Conservation (phyloP, 2,888 invertebrate genomes). For the Biston stratarius region DNA sequence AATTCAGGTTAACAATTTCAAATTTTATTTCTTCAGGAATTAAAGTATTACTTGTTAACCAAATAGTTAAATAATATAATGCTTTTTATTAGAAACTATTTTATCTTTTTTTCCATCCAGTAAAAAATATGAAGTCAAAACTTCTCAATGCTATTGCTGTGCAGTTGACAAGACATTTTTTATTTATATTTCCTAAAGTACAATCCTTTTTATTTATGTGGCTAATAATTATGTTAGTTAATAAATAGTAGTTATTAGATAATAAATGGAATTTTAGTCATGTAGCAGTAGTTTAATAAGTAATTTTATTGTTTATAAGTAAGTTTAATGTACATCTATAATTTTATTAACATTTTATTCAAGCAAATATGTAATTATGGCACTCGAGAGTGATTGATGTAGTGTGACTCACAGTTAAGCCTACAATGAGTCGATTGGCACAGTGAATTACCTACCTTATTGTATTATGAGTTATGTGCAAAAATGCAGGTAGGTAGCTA, state of each 20-base stretch:
- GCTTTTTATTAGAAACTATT: background rate
- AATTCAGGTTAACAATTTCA: constrained; percentile 62
- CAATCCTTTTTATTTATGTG: no score
- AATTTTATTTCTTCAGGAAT: constrained; percentile 32
- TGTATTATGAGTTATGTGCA: background rate
- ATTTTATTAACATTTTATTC: constrained; percentile 4
- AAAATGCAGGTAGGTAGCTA: background rate
- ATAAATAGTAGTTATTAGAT: no score
- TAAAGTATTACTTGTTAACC: constrained; percentile 2
- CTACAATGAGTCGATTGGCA: constrained; percentile 7
- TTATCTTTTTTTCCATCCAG: background rate
- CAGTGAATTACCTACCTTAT: constrained; percentile 3
- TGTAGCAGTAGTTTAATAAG: background rate
- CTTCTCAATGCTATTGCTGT: no score
- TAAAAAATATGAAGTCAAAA: no score
- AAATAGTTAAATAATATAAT: no score
- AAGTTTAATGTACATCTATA: background rate
- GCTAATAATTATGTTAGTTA: background rate
- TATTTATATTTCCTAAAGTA: no score
- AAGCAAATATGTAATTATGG: constrained; percentile 13
- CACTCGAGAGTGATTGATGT: constrained; percentile 41
- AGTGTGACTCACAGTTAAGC: constrained; percentile 22
- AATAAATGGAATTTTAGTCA: background rate
- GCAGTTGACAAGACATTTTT: no score
- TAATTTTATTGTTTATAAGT: no score